Conservation (phyloP, 2,113 vertebrate species). For the Ornithorhynchus anatinus region DNA sequence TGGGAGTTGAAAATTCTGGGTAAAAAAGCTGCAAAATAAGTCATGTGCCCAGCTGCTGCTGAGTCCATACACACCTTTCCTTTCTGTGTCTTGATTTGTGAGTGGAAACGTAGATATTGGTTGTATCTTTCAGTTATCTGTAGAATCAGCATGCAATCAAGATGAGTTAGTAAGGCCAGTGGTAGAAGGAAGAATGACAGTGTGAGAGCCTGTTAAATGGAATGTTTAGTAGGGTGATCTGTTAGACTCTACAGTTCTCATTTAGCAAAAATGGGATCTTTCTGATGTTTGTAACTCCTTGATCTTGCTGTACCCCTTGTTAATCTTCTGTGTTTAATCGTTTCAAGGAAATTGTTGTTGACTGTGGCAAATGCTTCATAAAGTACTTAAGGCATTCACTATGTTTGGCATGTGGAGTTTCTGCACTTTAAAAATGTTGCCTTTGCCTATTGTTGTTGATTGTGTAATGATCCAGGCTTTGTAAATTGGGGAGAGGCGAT, state of each 20-base stretch:
- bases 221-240: conserved; percentile 22
- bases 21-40: not conserved
- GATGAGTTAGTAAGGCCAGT: not conserved
- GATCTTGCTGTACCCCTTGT: conserved; percentile 38
- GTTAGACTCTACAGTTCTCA: conserved; percentile 40
- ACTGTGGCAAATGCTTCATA: conserved; percentile 41
- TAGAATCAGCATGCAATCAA: conserved; percentile 1
- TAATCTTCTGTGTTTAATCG: conserved; percentile 38
- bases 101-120: conserved; percentile 21
- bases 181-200: conserved; percentile 16
- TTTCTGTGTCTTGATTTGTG: not conserved
- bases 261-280: conserved; percentile 47
- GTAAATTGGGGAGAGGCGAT: not conserved
- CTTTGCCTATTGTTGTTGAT: conserved; percentile 37
- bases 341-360: conserved; percentile 34
- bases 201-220: not conserved
- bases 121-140: conserved; percentile 25
- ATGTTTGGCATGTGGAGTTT: conserved; percentile 39
- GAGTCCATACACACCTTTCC: not conserved
- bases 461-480: conserved; percentile 34
- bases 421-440: conserved; percentile 59
- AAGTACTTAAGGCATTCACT: conserved; percentile 28
- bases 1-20: not conserved
- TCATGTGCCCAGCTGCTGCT: not conserved
- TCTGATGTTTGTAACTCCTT: conserved; percentile 48